Base-by-base conservation (phyloP, 35 echinoderm and acorn worm species). In the Apostichopus californicus region DNA sequence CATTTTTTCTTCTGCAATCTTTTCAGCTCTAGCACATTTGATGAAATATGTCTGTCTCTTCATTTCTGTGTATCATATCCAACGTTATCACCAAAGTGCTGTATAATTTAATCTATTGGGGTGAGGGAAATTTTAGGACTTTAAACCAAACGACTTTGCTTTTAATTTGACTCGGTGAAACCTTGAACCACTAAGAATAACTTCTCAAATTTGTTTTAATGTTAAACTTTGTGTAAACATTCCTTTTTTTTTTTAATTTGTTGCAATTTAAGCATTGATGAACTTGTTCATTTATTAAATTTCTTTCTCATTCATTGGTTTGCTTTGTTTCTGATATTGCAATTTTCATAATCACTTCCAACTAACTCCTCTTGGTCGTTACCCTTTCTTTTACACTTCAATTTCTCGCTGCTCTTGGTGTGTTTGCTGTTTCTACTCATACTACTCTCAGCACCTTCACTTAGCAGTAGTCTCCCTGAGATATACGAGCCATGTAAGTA, bases 401-500 rank as follows among this genome's bases (percentile, higher is more conserved):
- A 14, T 68, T 18, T 68, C 18, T 68, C 18, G 18, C 11, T 68
- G 64, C 64, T 68, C 11, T 68, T 68, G 64, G 18, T 5, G 3
- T 9, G 11, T 68, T 68, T 68, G 64, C 64, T 68, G 6, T 68
- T 68, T 68, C 64, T 68, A 68, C 55, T 34, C 17, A 46, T 83
- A 55, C 52, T 83, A 54, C 80, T 53, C 55, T 13, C 55, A 83
- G 80, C 80, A 83, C 46, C 80, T 83, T 8, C 55, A 34, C 46
- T 55, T 55, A 83, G 80, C 80, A 83, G 52, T 83, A 83, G 52
- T 83, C 46, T 17, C 11, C 46, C 22, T 13, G 80, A 83, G 1
- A 3, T 13, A 56, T 53, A 55, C 57, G 8, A 83, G 7, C 46
- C 80, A 53, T 83, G 80, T 83, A 83, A 83, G 80, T 83, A 83